A percentile compares a stretch with the other conserved stretches of the same genome.
These are phyloP conservation scores for Dysmachus trigonus DNA, from an alignment of 2,888 invertebrate genomes.

Conservation along the genomic window DNA sequence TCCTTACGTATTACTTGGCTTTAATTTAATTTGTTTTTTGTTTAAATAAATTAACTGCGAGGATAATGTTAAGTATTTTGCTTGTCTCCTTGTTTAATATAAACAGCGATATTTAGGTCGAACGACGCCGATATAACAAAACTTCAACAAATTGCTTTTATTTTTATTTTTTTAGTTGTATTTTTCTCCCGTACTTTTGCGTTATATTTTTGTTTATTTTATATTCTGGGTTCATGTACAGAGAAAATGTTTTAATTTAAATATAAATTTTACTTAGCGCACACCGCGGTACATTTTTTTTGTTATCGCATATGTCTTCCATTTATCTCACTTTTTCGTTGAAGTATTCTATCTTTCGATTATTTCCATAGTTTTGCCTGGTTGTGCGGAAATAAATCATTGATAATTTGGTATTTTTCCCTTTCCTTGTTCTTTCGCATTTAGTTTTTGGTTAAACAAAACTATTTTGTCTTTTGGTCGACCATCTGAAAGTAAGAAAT, in stretches of 20 bases:
- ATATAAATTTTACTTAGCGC: neutral
- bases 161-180: neutral
- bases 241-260: neutral
- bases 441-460: slow-evolving; percentile 11
- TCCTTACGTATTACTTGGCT: neutral
- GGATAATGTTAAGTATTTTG: slow-evolving; percentile 4
- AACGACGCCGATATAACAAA: slow-evolving; percentile 12
- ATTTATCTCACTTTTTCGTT: slow-evolving; percentile 2
- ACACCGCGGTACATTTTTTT: slow-evolving; percentile 8
- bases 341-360: slow-evolving; percentile 18
- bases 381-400: slow-evolving; percentile 6
- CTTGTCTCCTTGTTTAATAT: neutral
- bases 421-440: slow-evolving; percentile 16
- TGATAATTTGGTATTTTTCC: neutral
- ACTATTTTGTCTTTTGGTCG: neutral
- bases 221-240: neutral
- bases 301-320: neutral
- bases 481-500: slow-evolving; percentile 32
- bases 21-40: neutral
- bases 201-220: neutral
- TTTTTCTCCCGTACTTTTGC: neutral
- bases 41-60: slow-evolving; percentile 21
- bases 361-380: slow-evolving; percentile 1
- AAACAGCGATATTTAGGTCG: neutral
- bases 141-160: slow-evolving; percentile 9